Evolutionary conservation across 1,140 invertebrate genomes (phyloP).

Genomic region (Hypothenemus hampei): DNA sequence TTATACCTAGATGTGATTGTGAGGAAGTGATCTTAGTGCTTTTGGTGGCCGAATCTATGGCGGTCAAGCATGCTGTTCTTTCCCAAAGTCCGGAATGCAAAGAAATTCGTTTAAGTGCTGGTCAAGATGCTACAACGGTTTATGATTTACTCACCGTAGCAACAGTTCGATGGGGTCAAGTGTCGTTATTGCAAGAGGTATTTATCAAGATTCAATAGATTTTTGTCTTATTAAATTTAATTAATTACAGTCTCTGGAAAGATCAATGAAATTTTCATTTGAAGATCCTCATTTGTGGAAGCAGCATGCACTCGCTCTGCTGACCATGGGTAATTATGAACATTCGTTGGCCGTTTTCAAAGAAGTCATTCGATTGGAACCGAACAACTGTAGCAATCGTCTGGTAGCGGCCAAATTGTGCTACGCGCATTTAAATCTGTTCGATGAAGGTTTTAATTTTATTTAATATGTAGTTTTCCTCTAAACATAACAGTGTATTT

Average conservation of each 20-base stretch:
- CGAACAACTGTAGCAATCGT: conserved; percentile 65
- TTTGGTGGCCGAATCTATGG: conserved; percentile 86
- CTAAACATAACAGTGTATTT: no score
- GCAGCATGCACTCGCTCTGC: conserved; percentile 80
- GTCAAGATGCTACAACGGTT: conserved; percentile 81
- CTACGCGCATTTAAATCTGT: conserved; percentile 68
- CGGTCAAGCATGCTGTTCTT: conserved; percentile 86
- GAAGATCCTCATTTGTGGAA: conserved; percentile 93
- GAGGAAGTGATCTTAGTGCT: conserved; percentile 91
- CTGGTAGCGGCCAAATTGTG: conserved; percentile 75
- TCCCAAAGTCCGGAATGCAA: conserved; percentile 90
- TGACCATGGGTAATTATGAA: conserved; percentile 55
- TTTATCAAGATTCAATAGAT: conserved; percentile 10
- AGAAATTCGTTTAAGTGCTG: conserved; percentile 74
- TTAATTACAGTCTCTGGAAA: conserved; percentile 73
- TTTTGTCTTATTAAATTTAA: neutral
- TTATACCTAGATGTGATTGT: conserved; percentile 80
- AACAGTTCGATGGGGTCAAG: conserved; percentile 76
- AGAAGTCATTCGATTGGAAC: conserved; percentile 69
- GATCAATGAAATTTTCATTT: conserved; percentile 94
- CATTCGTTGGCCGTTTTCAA: conserved; percentile 69
- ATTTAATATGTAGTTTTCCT: no score
- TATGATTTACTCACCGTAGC: conserved; percentile 85
- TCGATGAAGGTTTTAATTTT: conserved; percentile 59
- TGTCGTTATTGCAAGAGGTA: conserved; percentile 68